A percentile compares a stretch with the other conserved stretches of the same genome.
phyloP scores from a whole-genome alignment of 2,113 vertebrate species.

The Jacana jacana region DNA sequence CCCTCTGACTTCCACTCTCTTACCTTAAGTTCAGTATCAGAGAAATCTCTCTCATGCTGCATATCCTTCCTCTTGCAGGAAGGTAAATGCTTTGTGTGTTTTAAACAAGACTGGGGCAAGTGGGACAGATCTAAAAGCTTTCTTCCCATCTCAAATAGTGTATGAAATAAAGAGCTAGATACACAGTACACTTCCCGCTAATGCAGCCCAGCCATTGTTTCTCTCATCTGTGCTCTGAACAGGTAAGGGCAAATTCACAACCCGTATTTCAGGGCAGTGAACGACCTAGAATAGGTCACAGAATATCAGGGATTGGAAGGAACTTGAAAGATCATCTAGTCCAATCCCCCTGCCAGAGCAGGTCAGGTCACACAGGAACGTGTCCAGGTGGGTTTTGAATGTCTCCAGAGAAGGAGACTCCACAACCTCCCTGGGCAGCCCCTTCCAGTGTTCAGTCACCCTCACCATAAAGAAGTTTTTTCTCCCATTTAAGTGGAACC shows the following conservation, averaged over 20 bases:
- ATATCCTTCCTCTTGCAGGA: not conserved
- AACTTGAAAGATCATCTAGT: no score
- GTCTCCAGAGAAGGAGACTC: no score
- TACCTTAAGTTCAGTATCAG: conserved; percentile 27
- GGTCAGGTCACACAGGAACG: no score
- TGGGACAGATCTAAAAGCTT: conserved; percentile 22
- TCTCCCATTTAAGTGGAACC: no score
- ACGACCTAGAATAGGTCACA: not conserved
- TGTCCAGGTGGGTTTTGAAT: no score
- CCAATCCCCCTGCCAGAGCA: no score
- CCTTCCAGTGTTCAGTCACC: no score
- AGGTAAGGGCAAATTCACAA: conserved; percentile 24
- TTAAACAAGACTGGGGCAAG: conserved; percentile 26
- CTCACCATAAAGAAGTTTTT: no score
- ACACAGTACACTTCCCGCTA: not conserved
- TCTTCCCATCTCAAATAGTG: not conserved
- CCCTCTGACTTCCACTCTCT: not conserved
- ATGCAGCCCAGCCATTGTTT: not conserved
- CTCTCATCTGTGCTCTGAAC: not conserved
- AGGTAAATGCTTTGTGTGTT: conserved; percentile 22
- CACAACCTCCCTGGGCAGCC: no score
- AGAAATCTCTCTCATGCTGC: not conserved
- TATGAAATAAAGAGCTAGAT: conserved; percentile 9
- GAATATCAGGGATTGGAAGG: no score
- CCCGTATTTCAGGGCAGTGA: not conserved